Percentiles rank a stretch among this genome's conserved stretches.
phyloP scores from a whole-genome alignment of 2,888 invertebrate species.

The Parnassius glacialis region DNA sequence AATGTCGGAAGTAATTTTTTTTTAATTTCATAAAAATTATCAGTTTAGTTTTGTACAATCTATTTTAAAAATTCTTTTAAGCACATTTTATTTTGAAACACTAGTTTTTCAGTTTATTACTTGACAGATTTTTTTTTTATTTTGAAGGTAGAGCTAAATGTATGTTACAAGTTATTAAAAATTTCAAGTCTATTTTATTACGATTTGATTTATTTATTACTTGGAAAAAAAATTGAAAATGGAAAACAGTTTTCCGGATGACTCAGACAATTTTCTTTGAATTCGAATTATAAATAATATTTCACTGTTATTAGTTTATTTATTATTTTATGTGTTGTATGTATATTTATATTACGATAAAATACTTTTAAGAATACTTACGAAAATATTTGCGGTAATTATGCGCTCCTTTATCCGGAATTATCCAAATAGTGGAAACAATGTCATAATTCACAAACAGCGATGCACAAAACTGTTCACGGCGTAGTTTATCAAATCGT shows the following conservation, averaged over 20 bases:
- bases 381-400: constrained; percentile 78
- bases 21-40: constrained; percentile 1
- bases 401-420: constrained; percentile 67
- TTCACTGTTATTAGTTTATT: too few relatives aligned
- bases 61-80: constrained; percentile 9
- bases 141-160: too few relatives aligned
- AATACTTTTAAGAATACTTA: constrained; percentile 53
- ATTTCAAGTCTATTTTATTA: too few relatives aligned
- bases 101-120: neutral
- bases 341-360: constrained; percentile 14
- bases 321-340: too few relatives aligned
- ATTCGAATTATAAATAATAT: too few relatives aligned
- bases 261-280: too few relatives aligned
- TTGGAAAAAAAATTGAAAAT: too few relatives aligned
- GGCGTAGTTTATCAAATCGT: constrained; percentile 59
- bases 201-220: too few relatives aligned
- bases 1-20: constrained; percentile 17
- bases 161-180: too few relatives aligned
- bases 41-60: neutral
- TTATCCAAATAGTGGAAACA: constrained; percentile 75
- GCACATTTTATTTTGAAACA: constrained; percentile 3
- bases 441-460: constrained; percentile 69
- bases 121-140: neutral
- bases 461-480: constrained; percentile 53
- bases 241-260: too few relatives aligned